Conservation (phyloP, 2,113 vertebrate genomes). For the Planiliza haematocheilus region DNA sequence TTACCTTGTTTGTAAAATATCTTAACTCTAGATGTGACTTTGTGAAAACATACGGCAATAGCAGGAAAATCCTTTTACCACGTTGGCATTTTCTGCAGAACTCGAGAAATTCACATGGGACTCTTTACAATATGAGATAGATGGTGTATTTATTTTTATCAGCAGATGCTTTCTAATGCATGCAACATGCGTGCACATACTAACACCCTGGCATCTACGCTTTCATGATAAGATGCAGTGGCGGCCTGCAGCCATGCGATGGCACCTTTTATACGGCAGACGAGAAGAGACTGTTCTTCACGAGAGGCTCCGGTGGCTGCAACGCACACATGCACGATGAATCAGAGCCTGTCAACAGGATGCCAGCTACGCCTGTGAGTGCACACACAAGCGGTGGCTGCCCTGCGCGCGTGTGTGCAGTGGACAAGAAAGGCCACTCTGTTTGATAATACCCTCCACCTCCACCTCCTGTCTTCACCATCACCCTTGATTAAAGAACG, state of each 20-base stretch:
- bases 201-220: not conserved
- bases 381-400: constrained; percentile 24
- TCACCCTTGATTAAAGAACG: constrained; percentile 70
- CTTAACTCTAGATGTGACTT: no score
- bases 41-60: no score
- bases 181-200: not conserved
- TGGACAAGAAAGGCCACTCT: constrained; percentile 49
- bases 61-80: no score
- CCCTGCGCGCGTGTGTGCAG: constrained; percentile 8
- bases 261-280: constrained; percentile 52
- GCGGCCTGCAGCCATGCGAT: constrained; percentile 30
- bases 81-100: no score
- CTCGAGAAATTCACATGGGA: no score
- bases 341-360: constrained; percentile 16
- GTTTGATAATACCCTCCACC: constrained; percentile 66
- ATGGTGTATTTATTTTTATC: no score
- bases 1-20: no score
- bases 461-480: constrained; percentile 41
- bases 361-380: constrained; percentile 9
- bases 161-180: not conserved
- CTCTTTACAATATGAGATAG: no score
- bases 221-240: not conserved
- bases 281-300: not conserved
- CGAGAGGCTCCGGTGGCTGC: constrained; percentile 8
- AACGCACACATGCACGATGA: constrained; percentile 15